These are phyloP conservation scores for Elysia chlorotica DNA, from an alignment of 1,140 invertebrate genomes.

Conservation along the genomic window DNA sequence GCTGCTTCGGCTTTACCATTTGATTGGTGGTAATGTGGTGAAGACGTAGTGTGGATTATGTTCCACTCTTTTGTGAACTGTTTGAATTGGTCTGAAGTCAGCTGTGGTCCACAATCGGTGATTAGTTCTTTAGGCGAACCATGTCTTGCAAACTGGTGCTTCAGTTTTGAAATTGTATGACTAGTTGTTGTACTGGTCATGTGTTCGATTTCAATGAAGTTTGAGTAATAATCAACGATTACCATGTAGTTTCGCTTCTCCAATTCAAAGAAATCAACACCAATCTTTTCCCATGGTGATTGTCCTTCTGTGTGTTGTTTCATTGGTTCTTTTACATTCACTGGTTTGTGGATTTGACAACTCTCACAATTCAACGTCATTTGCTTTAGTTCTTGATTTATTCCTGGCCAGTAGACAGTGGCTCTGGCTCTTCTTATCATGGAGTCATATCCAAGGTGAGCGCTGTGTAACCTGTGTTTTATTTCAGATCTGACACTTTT, in stretches of 20 bases:
- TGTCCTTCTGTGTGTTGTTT: conserved; percentile 26
- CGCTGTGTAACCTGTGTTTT: conserved; percentile 43
- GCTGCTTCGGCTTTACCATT: conserved; percentile 40
- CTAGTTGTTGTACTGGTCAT: conserved; percentile 21
- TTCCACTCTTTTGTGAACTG: not conserved
- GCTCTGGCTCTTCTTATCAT: conserved; percentile 34
- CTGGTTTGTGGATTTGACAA: conserved; percentile 28
- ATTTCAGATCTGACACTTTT: conserved; percentile 39
- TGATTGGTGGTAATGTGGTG: conserved; percentile 25
- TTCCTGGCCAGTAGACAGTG: conserved; percentile 41
- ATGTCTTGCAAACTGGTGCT: conserved; percentile 31
- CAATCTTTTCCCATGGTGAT: conserved; percentile 41
- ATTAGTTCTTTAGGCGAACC: conserved; percentile 32
- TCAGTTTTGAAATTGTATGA: conserved; percentile 27
- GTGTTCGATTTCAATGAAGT: conserved; percentile 59
- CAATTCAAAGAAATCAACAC: conserved; percentile 36
- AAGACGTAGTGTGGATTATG: conserved; percentile 25
- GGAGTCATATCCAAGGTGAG: conserved; percentile 45
- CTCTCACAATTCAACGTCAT: conserved; percentile 26
- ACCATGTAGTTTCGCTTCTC: conserved; percentile 33
- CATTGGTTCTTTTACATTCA: conserved; percentile 25
- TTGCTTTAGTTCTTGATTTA: conserved; percentile 36
- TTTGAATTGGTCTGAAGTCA: conserved; percentile 3
- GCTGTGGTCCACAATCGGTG: conserved; percentile 34
- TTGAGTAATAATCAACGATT: conserved; percentile 33